Conservation (phyloP, 2,797 vertebrate species). For the Chelon auratus region DNA sequence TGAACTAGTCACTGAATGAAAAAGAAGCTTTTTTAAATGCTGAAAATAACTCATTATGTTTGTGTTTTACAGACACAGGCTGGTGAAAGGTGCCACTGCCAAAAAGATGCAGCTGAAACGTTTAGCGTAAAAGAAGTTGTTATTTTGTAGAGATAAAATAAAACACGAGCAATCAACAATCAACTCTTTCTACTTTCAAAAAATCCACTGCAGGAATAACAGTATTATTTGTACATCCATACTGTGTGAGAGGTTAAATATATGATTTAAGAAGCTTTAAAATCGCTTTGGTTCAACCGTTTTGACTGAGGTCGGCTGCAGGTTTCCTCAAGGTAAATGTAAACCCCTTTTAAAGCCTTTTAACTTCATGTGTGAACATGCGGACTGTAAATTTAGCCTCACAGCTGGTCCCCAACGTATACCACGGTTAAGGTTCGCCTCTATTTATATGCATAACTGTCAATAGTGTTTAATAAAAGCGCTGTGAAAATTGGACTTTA, state of each 20-base stretch:
- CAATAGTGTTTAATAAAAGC: conserved; percentile 21
- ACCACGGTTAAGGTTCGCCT: background rate
- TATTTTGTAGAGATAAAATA: conserved; percentile 26
- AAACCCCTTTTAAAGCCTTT: conserved; percentile 6
- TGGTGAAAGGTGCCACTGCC: conserved; percentile 58
- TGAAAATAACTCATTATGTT: conserved; percentile 63
- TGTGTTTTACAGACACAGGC: conserved; percentile 59
- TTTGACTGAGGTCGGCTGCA: background rate
- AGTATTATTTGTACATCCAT: too few species aligned
- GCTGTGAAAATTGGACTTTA: conserved; percentile 37
- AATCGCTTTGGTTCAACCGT: too few species aligned
- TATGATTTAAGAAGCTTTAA: background rate
- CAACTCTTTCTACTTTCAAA: background rate
- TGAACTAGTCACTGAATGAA: conserved; percentile 18
- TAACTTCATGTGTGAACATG: conserved; percentile 6
- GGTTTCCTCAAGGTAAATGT: conserved; percentile 13
- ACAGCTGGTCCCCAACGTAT: conserved; percentile 9
- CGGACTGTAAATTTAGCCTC: conserved; percentile 8
- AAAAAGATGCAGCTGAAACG: conserved; percentile 61
- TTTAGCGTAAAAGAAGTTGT: conserved; percentile 60
- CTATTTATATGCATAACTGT: conserved; percentile 13
- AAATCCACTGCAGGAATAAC: too few species aligned
- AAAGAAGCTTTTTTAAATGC: conserved; percentile 14
- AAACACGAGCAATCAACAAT: background rate
- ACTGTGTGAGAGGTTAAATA: background rate